Base-by-base conservation (phyloP, 2,113 vertebrate species). In the Ptilonorhynchus violaceus region DNA sequence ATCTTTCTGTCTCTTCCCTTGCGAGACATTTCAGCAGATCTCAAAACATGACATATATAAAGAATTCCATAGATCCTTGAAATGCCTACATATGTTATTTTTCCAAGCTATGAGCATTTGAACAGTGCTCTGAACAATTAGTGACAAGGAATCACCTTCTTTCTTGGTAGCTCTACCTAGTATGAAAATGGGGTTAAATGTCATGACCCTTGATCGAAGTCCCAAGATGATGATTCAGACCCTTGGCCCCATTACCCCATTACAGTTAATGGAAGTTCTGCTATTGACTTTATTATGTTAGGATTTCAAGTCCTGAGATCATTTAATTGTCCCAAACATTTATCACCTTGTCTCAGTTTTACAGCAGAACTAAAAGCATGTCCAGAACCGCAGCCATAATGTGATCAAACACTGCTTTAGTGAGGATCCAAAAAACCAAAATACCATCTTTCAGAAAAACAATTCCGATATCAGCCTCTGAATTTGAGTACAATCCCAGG, bases 241-340 rank as follows among this genome's bases (percentile, higher is more conserved):
- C 49, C 31, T 22, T 64, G 22, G 41, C 37, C 62, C 37, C 81
- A 56, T 60, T 78, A 63, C 17, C 62, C 37, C 81, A 56, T 60
- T 78, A 63, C 17, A 74, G 47, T 84, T 93, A 96, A 80, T 73
- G 55, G 66, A 60, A 92, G 52, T 81, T 95, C 76, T 95, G 64
- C 64, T 55, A 37, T 23, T 90, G 46, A 59, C 39, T 93, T 96
- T 74, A 84, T 37, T 11, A 77, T 41, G 82, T 84, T 63, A 92
- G 55, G 60, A 93, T 74, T 94, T 94, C 82, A 91, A 47, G 42
- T 93, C 35, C 68, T 83, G 55, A 86, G 88, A 74, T 80, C 17
- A 56, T 28, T 77, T 62, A 66, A 59, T 79, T 62, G 35, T 77
- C 63, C 20, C 47, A 55, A 76, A 83, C 15, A 41, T 66, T 85